These are phyloP conservation scores for Sphaeridia pumilis DNA, from an alignment of 2,888 invertebrate genomes.

Conservation along the genomic window DNA sequence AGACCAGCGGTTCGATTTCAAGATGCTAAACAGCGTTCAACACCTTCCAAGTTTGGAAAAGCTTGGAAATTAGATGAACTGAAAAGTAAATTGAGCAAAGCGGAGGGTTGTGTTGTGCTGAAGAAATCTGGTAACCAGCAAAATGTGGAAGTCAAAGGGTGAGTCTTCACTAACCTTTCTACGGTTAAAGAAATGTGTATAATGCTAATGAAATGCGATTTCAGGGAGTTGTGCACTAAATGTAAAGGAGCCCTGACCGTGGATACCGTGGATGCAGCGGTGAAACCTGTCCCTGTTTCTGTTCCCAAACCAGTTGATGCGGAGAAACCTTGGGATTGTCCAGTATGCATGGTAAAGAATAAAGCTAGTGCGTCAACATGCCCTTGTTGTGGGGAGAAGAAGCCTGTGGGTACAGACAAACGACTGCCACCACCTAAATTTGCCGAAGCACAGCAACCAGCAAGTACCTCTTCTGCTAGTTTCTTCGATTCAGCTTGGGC, in stretches of 20 bases:
- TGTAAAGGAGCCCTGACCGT: neutral
- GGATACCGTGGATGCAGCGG: neutral
- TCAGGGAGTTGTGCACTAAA: neutral
- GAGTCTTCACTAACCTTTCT: neutral
- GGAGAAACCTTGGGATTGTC: constrained; percentile 12
- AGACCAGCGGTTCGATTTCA: neutral
- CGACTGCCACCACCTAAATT: too few relatives aligned
- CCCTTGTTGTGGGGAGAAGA: constrained; percentile 14
- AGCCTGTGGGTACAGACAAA: neutral
- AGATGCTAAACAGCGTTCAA: constrained; percentile 5
- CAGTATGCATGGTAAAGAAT: constrained; percentile 13
- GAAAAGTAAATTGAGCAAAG: neutral
- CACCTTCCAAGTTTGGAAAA: constrained; percentile 6
- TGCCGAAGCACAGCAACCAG: neutral
- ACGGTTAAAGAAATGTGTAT: neutral
- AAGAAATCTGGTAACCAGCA: neutral
- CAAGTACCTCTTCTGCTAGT: too few relatives aligned
- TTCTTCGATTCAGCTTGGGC: too few relatives aligned
- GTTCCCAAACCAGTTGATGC: neutral
- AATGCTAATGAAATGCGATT: neutral
- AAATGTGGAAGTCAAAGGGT: neutral
- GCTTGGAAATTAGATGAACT: constrained; percentile 6
- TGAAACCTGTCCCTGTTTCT: neutral
- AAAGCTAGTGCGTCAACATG: constrained; percentile 4
- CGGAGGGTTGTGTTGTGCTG: neutral